Evolutionary conservation across 2,797 vertebrate genomes (phyloP), one percentile per base, ranked within the genome.

Genomic region (Craterocephalus amniculus): DNA sequence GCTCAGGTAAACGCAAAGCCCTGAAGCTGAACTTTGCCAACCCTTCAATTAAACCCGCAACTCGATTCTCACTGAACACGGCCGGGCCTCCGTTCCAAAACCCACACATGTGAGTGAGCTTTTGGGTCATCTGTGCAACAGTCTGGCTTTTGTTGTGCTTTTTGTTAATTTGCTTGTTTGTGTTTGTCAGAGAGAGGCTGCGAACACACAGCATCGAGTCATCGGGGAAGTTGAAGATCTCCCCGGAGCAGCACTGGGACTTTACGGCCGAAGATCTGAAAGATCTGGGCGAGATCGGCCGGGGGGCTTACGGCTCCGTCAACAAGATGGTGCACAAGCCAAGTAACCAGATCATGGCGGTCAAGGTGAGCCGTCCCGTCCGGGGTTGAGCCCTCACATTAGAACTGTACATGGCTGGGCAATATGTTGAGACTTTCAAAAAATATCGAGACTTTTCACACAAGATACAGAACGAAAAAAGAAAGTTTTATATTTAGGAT

Each of bases 241-340:
- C 97, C 67, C 94, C 97, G 49, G 97, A 98, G 87, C 96, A 98
- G 80, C 97, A 97, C 93, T 99, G 96, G 93, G 97, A 99, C 92
- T 99, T 99, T 94, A 99, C 98, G 14, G 98, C 98, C 38, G 98
- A 99, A 88, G 98, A 99, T 87, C 95, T 99, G 83, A 99, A 97
- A 92, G 98, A 99, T 80, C 90, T 99, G 91, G 97, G 98, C 70
- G 98, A 99, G 93, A 99, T 99, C 79, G 98, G 98, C 86, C 95
- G 97, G 75, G 98, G 97, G 63, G 98, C 98, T 11, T 99, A 99
- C 72, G 97, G 98, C 92, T 99, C 98, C 57, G 97, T 99, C 93
- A 99, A 97, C 94, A 99, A 99, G 95, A 99, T 99, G 98, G 96
- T 96, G 92, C 97, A 99, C 95, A 99, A 98, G 91, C 98, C 97